phyloP scores from a whole-genome alignment of 2,113 vertebrate genomes.

The Lethenteron reissneri region DNA sequence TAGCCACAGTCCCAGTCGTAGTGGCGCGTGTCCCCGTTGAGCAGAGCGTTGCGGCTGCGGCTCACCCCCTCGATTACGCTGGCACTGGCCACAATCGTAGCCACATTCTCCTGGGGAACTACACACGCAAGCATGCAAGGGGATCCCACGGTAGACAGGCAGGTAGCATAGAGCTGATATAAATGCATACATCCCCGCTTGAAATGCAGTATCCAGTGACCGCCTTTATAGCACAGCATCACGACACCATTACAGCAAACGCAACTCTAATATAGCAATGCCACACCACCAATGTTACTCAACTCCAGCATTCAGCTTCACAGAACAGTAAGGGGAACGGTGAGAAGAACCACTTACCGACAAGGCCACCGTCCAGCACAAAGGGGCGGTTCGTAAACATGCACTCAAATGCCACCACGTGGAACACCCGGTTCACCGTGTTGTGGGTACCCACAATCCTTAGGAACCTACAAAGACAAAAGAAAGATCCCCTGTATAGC shows the following conservation, averaged over 20 bases:
- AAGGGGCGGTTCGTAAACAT: conserved; percentile 72
- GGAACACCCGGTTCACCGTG: conserved; percentile 97
- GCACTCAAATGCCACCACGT: conserved; percentile 89
- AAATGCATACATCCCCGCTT: conserved; percentile 3
- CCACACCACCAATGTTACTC: no score
- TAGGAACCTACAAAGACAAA: conserved; percentile 40
- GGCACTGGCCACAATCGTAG: conserved; percentile 58
- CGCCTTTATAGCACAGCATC: no score
- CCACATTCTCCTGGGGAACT: conserved; percentile 76
- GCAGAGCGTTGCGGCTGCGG: conserved; percentile 69
- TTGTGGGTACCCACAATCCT: conserved; percentile 94
- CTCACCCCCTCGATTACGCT: conserved; percentile 92
- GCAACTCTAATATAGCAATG: no score
- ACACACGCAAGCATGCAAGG: conserved; percentile 17
- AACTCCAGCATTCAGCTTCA: no score
- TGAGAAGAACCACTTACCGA: conserved; percentile 37
- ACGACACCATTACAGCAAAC: no score
- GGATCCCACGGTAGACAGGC: conserved; percentile 9
- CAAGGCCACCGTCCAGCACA: conserved; percentile 60
- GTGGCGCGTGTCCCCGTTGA: conserved; percentile 88
- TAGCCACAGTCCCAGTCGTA: conserved; percentile 98
- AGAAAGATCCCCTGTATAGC: no score
- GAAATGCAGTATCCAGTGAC: no score
- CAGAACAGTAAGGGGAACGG: background rate
- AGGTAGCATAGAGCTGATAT: background rate